These are phyloP conservation scores for Araneus ventricosus DNA, from an alignment of 1,140 invertebrate species.

Conservation along the genomic window DNA sequence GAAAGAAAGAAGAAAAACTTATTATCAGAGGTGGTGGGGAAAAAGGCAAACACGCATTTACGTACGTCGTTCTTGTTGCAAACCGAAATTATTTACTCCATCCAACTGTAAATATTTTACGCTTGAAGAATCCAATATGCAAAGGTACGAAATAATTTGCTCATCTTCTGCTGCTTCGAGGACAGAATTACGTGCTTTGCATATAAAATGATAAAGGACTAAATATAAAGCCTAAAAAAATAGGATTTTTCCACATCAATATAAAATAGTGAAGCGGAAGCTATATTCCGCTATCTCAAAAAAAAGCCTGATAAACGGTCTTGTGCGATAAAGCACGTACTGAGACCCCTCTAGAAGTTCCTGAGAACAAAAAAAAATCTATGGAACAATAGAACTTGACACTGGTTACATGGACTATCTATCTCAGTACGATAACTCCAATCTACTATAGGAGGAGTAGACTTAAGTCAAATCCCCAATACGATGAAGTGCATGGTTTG, in stretches of 20 bases:
- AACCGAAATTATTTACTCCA: background rate
- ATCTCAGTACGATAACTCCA: constrained; percentile 3
- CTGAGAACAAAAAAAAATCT: background rate
- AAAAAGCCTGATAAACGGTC: constrained; percentile 16
- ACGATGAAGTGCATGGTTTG: background rate
- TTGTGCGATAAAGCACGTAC: constrained; percentile 24
- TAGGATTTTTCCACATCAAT: background rate
- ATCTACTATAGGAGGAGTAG: background rate
- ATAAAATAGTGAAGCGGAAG: background rate
- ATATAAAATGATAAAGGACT: background rate
- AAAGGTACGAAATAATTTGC: background rate
- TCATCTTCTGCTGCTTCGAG: background rate
- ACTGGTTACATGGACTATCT: constrained; percentile 36
- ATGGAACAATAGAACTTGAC: constrained; percentile 42
- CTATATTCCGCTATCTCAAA: background rate
- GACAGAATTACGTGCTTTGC: constrained; percentile 1
- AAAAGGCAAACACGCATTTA: background rate
- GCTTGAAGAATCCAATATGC: background rate
- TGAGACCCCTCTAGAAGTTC: background rate
- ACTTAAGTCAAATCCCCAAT: constrained; percentile 16
- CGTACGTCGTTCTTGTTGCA: background rate
- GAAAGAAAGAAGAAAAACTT: background rate
- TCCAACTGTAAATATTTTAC: background rate
- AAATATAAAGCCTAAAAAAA: background rate
- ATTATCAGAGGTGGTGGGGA: background rate